Evolutionary conservation across 1,140 invertebrate species (phyloP).

Genomic region (Lepidurus couesii): DNA sequence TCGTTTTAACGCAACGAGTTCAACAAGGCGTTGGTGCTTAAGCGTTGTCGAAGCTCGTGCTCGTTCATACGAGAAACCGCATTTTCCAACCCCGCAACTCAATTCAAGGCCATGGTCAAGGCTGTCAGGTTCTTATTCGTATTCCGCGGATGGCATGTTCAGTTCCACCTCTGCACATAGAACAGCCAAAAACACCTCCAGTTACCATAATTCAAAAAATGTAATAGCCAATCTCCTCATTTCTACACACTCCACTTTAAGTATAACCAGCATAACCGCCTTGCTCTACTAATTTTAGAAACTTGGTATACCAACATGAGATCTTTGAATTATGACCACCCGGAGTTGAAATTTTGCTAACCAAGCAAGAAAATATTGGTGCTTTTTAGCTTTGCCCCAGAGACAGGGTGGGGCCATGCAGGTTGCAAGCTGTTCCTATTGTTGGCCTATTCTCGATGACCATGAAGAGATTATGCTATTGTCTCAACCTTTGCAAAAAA

Average conservation of each 20-base stretch:
- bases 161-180: too few relatives aligned
- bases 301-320: too few relatives aligned
- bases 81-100: not conserved
- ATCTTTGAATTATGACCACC: too few relatives aligned
- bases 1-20: not conserved
- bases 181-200: too few relatives aligned
- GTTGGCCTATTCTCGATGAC: not conserved
- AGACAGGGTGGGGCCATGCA: conserved; percentile 4
- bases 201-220: too few relatives aligned
- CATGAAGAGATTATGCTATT: conserved; percentile 1
- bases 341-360: not conserved
- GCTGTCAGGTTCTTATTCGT: not conserved
- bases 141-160: not conserved
- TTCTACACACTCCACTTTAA: too few relatives aligned
- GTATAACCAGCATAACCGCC: too few relatives aligned
- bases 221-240: too few relatives aligned
- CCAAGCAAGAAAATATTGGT: not conserved
- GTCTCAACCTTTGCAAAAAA: not conserved
- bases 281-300: too few relatives aligned
- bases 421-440: not conserved
- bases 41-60: not conserved
- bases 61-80: not conserved
- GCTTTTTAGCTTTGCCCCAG: not conserved
- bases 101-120: conserved; percentile 18
- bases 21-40: not conserved